Evolutionary conservation across 2,888 invertebrate species (phyloP).

Genomic region (Margaritifera margaritifera): DNA sequence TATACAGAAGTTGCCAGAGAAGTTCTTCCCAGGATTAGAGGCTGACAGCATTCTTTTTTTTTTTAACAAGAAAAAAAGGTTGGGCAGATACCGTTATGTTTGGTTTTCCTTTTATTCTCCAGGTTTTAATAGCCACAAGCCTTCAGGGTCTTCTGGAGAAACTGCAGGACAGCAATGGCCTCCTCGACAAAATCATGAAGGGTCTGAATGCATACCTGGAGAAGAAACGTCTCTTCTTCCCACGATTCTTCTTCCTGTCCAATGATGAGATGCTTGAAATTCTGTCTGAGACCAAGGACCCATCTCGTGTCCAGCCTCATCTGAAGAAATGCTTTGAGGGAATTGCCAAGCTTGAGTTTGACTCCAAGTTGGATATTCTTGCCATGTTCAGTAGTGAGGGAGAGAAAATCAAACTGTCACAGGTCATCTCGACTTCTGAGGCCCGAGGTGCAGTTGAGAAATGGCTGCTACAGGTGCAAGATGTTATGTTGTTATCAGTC

Average conservation of each 20-base stretch:
- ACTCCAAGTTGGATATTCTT: constrained; percentile 89
- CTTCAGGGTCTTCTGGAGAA: constrained; percentile 70
- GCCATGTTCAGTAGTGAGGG: constrained; percentile 88
- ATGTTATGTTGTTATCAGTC: constrained; percentile 84
- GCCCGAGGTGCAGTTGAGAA: constrained; percentile 87
- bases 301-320: constrained; percentile 72
- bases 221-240: constrained; percentile 73
- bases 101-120: not conserved
- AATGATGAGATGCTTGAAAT: constrained; percentile 74
- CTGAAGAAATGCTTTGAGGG: constrained; percentile 78
- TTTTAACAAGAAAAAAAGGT: not conserved
- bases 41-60: too few relatives aligned
- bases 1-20: too few relatives aligned
- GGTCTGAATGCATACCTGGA: constrained; percentile 73
- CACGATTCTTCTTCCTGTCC: constrained; percentile 73
- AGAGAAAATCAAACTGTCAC: constrained; percentile 83
- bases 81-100: not conserved
- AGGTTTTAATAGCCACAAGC: constrained; percentile 69
- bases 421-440: constrained; percentile 85
- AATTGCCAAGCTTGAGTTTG: constrained; percentile 89
- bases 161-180: constrained; percentile 69
- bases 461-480: constrained; percentile 87
- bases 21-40: too few relatives aligned
- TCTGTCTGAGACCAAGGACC: constrained; percentile 73
- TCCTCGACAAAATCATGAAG: constrained; percentile 73